Percentiles rank a stretch among this genome's conserved stretches.
Evolutionary conservation across 2,888 invertebrate genomes (phyloP).

Genomic region (Amphipoea oculea): DNA sequence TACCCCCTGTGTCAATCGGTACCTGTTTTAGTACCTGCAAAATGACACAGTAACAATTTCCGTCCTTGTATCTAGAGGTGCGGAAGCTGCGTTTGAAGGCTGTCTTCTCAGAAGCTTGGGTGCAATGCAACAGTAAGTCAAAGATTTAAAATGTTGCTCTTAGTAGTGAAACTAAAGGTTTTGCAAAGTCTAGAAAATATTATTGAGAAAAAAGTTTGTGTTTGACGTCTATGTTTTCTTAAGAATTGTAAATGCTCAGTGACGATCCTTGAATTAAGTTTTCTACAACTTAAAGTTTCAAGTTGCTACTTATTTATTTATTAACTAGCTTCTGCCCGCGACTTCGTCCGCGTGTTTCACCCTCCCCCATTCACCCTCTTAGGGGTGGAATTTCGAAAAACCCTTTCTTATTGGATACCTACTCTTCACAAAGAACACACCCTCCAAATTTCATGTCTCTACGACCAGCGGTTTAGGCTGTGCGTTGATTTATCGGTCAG

Average conservation of each 20-base stretch:
- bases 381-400: no score
- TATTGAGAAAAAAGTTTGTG: no score
- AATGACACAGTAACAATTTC: conserved; percentile 37
- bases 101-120: background rate
- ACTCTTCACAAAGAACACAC: no score
- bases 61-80: background rate
- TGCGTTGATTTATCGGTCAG: no score
- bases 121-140: background rate
- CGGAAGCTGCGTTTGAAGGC: conserved; percentile 41
- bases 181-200: background rate
- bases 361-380: no score
- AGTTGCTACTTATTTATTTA: background rate
- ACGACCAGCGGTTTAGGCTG: no score
- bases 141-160: background rate
- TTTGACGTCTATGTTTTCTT: background rate
- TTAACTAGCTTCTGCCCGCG: no score
- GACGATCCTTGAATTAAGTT: background rate
- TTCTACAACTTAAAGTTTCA: background rate
- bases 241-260: background rate
- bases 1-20: background rate
- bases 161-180: background rate
- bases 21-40: conserved; percentile 1
- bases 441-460: no score
- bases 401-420: no score
- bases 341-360: no score